These are phyloP conservation scores for Corythornis cristatus DNA, from an alignment of 2,113 vertebrate genomes.

Conservation along the genomic window DNA sequence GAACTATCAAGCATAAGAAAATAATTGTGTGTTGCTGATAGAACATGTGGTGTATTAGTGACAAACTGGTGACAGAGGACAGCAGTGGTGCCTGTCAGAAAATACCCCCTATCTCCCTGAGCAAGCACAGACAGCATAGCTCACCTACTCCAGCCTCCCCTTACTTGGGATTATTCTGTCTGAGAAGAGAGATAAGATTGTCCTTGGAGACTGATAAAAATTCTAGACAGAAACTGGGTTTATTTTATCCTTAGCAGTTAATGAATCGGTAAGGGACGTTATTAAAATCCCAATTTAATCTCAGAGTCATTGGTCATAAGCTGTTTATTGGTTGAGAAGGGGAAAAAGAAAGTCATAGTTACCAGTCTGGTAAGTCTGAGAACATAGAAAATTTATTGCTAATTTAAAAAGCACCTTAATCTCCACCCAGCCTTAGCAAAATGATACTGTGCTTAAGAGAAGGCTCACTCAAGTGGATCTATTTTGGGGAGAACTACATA, in stretches of 20 bases:
- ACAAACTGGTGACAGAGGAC: background rate
- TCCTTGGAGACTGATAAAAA: background rate
- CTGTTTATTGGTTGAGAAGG: background rate
- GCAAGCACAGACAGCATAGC: background rate
- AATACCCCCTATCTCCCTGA: background rate
- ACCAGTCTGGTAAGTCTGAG: background rate
- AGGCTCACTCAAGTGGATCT: background rate
- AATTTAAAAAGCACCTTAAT: background rate
- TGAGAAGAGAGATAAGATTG: background rate
- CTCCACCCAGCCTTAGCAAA: background rate
- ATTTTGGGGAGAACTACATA: background rate
- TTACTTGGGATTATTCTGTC: background rate
- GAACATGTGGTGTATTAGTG: background rate
- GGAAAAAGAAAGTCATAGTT: background rate
- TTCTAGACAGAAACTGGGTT: background rate
- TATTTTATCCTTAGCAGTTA: background rate
- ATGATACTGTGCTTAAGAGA: background rate
- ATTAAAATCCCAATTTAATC: background rate
- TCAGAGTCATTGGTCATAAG: background rate
- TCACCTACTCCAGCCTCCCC: background rate
- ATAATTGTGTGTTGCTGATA: background rate
- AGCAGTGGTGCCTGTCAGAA: background rate
- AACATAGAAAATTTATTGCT: background rate
- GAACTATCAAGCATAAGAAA: background rate
- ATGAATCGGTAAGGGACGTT: background rate